phyloP scores from a whole-genome alignment of 1,140 invertebrate species.

The Drosophila rufa region DNA sequence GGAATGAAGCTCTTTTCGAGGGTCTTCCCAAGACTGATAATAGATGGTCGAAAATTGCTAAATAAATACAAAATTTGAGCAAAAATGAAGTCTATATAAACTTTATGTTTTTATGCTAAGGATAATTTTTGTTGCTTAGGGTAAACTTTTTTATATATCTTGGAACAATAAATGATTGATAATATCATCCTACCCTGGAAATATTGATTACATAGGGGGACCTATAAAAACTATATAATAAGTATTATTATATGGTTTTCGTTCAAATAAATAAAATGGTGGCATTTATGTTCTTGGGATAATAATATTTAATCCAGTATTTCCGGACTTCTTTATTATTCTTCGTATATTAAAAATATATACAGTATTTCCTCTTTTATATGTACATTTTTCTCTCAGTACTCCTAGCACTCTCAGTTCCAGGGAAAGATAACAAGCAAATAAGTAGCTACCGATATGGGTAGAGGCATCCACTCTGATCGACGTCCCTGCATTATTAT shows the following conservation, averaged over 20 bases:
- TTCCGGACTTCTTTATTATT: too few relatives aligned
- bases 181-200: not conserved
- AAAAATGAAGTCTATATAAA: not conserved
- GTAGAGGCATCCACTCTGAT: slow-evolving; percentile 3
- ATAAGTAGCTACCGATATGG: slow-evolving; percentile 13
- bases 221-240: too few relatives aligned
- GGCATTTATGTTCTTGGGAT: too few relatives aligned
- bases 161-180: not conserved
- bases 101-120: too few relatives aligned
- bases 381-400: slow-evolving; percentile 2
- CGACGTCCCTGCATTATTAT: slow-evolving; percentile 7
- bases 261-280: too few relatives aligned
- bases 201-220: not conserved
- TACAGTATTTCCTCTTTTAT: too few relatives aligned
- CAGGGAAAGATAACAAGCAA: slow-evolving; percentile 11
- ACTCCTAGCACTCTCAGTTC: slow-evolving; percentile 3
- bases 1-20: too few relatives aligned
- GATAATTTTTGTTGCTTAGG: too few relatives aligned
- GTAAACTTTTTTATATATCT: not conserved
- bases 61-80: not conserved
- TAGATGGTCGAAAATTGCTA: not conserved
- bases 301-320: too few relatives aligned
- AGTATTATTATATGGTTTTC: too few relatives aligned
- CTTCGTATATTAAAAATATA: too few relatives aligned
- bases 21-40: not conserved